Base-by-base conservation (phyloP, 2,797 vertebrate genomes). In the Sebastes vulpes region DNA sequence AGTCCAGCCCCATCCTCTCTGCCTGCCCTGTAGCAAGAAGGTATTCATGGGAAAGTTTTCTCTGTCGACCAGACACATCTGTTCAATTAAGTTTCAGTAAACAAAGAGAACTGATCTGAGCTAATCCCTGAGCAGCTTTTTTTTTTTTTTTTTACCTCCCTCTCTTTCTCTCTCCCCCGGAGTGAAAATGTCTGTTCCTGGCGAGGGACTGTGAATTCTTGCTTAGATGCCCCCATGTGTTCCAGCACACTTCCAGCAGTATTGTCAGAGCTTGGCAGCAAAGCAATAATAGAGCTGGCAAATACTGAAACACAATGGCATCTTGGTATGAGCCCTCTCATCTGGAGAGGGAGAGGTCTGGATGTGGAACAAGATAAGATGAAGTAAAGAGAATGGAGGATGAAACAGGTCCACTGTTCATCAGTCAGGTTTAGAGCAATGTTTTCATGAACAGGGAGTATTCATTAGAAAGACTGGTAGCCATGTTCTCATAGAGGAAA, bases 231-330 rank as follows among this genome's bases (percentile, higher is more conserved):
- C 71, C 71, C 78, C 60, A 75, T 79, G 80, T 77, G 72, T 79
- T 86, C 77, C 20, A 46, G 70, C 32, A 20, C 56, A 68, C 70
- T 35, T 80, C 74, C 70, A 85, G 67, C 52, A 57, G 61, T 32
- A 56, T 65, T 77, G 63, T 82, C 68, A 77, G 66, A 77, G 31
- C 57, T 61, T 88, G 86, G 84, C 83, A 75, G 70, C 12, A 29
- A 31, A 60, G 29, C 54, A 53, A 29, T 31, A n/a, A 46, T n/a
- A 26, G 65, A 74, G 29, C 18, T 63, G 71, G 80, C 80, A 38
- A 53, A 72, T 8, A 14, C 14, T 42, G n/a, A 75, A 79, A 67
- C 56, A 60, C 35, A 48, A 35, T 60, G 79, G 70, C 78, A 77
- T 73, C 59, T 68, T 65, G 68, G 58, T 65, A 68, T 75, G 54